phyloP scores from a whole-genome alignment of 2,888 invertebrate genomes.

The Tiliacea aurago region DNA sequence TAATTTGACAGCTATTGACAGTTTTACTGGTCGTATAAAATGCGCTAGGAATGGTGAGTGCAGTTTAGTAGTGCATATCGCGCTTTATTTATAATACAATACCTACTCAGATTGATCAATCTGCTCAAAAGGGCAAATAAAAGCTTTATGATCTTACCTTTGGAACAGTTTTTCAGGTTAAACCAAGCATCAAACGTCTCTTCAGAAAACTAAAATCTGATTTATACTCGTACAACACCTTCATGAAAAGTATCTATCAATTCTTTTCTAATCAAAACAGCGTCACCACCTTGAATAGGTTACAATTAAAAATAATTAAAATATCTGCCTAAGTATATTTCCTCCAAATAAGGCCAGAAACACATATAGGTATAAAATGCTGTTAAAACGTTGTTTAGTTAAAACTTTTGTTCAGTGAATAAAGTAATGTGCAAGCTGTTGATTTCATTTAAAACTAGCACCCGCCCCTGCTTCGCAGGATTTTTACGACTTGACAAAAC shows the following conservation, averaged over 20 bases:
- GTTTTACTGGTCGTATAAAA: slow-evolving; percentile 2
- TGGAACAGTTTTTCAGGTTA: background rate
- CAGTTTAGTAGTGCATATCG: background rate
- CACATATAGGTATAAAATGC: no score
- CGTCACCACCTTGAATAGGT: background rate
- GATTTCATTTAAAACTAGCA: no score
- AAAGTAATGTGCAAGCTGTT: background rate
- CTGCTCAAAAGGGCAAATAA: background rate
- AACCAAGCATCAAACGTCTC: background rate
- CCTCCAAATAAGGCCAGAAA: background rate
- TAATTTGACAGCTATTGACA: slow-evolving; percentile 44
- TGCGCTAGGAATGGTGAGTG: slow-evolving; percentile 11
- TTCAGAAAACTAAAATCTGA: background rate
- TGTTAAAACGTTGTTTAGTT: background rate
- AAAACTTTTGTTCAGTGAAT: background rate
- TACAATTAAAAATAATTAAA: background rate
- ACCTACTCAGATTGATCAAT: no score
- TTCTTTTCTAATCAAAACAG: background rate
- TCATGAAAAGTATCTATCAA: background rate
- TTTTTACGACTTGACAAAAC: no score
- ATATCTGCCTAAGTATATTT: background rate
- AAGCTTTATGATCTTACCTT: background rate
- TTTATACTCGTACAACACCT: background rate
- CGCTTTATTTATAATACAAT: background rate
- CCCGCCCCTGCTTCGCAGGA: no score